Percentiles rank a stretch among this genome's conserved stretches.
Conservation (phyloP, 2,113 vertebrate genomes). For the Origma solitaria region DNA sequence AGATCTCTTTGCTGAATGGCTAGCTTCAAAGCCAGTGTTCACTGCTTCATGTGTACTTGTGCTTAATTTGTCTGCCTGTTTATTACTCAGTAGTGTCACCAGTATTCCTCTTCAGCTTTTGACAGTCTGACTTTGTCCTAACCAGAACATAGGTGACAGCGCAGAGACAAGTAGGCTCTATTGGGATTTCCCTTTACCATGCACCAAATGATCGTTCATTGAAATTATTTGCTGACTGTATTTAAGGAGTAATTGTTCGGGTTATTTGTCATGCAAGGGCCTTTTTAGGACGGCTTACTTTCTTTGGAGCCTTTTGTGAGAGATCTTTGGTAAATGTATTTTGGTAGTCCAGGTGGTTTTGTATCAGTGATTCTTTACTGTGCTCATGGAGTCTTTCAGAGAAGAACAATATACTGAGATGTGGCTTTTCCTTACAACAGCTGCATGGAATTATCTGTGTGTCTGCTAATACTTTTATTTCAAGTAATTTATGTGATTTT, state of each 20-base stretch:
- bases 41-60: background rate
- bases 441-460: background rate
- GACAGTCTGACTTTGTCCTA: background rate
- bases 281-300: background rate
- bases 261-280: background rate
- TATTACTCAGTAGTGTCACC: background rate
- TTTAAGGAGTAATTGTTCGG: background rate
- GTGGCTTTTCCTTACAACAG: background rate
- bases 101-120: background rate
- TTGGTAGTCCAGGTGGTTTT: background rate
- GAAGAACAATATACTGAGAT: background rate
- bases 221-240: background rate
- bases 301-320: background rate
- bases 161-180: background rate
- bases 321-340: background rate
- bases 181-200: background rate
- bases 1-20: background rate
- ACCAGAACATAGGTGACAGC: background rate
- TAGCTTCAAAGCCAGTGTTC: background rate
- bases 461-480: background rate
- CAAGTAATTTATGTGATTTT: background rate
- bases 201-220: background rate
- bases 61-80: background rate
- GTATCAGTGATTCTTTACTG: background rate
- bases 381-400: background rate